Conservation (phyloP, 2,113 vertebrate genomes). For the Hirundichthys speculiger region DNA sequence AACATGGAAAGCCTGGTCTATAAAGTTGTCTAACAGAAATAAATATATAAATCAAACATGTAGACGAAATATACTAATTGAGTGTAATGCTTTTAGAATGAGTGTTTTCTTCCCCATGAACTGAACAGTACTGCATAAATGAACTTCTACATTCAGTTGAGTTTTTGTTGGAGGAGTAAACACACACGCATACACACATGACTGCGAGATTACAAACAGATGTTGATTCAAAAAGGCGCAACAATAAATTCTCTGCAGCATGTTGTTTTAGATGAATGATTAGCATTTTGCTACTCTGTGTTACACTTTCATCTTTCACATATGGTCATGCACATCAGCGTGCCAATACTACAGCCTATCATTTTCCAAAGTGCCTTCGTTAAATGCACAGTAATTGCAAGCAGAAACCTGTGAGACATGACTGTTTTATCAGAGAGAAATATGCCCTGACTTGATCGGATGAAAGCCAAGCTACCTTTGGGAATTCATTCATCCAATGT, state of each 20-base stretch:
- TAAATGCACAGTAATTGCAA: conserved; percentile 30
- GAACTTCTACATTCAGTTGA: conserved; percentile 11
- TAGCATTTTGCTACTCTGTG: neutral
- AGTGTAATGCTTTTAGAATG: too few relatives aligned
- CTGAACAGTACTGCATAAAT: neutral
- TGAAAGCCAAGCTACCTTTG: conserved; percentile 41
- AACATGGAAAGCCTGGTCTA: too few relatives aligned
- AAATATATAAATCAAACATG: neutral
- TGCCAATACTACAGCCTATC: conserved; percentile 3
- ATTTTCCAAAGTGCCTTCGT: conserved; percentile 23
- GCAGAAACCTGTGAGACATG: conserved; percentile 10
- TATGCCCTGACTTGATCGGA: conserved; percentile 19
- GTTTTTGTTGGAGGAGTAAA: conserved; percentile 13
- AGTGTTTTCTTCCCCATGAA: conserved; percentile 7
- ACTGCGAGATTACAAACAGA: conserved; percentile 56
- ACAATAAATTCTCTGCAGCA: conserved; percentile 20
- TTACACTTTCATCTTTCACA: conserved; percentile 15
- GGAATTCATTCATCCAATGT: neutral
- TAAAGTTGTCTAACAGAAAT: neutral
- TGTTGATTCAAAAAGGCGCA: conserved; percentile 46
- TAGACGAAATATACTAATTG: neutral
- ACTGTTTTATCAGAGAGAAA: conserved; percentile 38
- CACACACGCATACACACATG: neutral
- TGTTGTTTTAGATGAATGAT: conserved; percentile 32
- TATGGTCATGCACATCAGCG: conserved; percentile 15